Percentiles rank a stretch among this genome's conserved stretches.
phyloP scores from a whole-genome alignment of 2,797 vertebrate genomes.

The Danio kyathit region DNA sequence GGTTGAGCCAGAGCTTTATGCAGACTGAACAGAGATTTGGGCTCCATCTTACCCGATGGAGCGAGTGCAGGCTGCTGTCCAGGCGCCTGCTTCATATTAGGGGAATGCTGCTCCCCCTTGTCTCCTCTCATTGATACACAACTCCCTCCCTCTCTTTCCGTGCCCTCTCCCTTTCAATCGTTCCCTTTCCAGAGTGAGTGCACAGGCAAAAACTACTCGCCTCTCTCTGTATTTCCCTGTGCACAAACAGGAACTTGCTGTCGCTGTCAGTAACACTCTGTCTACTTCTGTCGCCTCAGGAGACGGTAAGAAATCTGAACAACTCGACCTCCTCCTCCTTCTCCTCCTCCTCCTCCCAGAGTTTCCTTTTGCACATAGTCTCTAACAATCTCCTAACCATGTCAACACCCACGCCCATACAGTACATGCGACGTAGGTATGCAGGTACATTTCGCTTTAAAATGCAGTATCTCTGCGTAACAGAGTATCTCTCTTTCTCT shows the following conservation, averaged over 20 bases:
- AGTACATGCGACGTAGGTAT: background rate
- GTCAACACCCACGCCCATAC: constrained; percentile 34
- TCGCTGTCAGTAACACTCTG: constrained; percentile 28
- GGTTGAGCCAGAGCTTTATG: constrained; percentile 89
- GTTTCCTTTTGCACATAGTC: constrained; percentile 18
- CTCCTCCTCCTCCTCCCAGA: background rate
- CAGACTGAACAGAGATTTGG: constrained; percentile 85
- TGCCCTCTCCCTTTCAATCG: constrained; percentile 12
- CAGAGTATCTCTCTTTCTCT: constrained; percentile 16
- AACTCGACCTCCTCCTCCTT: constrained; percentile 24
- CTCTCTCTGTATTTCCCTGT: constrained; percentile 24
- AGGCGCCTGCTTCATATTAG: constrained; percentile 48
- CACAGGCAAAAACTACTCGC: constrained; percentile 22
- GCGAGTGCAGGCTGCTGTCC: constrained; percentile 30
- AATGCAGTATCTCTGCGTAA: constrained; percentile 5
- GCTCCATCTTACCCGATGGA: constrained; percentile 77
- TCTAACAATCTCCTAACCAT: constrained; percentile 27
- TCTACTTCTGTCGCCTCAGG: constrained; percentile 35
- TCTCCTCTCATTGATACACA: constrained; percentile 48
- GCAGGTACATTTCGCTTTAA: constrained; percentile 43
- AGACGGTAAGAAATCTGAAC: constrained; percentile 56
- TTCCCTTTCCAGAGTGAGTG: constrained; percentile 18
- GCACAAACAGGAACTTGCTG: constrained; percentile 55
- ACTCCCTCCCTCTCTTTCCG: constrained; percentile 9
- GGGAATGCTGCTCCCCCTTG: constrained; percentile 28